Evolutionary conservation across 2,797 vertebrate genomes (phyloP), one percentile per base, ranked within the genome.

Genomic region (Pagetopsis macropterus): DNA sequence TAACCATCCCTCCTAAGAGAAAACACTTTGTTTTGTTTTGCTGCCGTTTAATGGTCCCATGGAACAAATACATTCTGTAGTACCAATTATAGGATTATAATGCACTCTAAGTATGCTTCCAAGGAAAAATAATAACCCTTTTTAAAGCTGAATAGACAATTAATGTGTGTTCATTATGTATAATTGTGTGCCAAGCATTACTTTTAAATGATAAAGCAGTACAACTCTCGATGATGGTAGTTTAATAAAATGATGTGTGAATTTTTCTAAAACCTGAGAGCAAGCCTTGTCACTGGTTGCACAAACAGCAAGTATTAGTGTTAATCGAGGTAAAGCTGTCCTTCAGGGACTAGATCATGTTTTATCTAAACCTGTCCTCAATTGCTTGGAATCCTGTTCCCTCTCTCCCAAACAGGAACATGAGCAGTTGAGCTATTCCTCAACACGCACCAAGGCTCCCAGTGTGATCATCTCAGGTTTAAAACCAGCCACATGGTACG

Each of bases 401-500:
- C 43, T 2, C 15, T 61, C 21, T 58, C 37, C 54, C 60, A 79
- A 77, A 31, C 92, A 98, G 97, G 96, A 98, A 75, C 95, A 97
- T 52, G 97, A 98, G 79, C 96, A 96, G 92, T 86, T 96, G 87
- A 98, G 96, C 92, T 98, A 97, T 92, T 98, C 97, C 12, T 98
- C 97, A 33, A 98, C 96, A 11, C 96, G 96, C 82, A 96, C 96
- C 91, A 98, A 96, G 83, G 96, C 94, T 79, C 96, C 97, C 88
- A 98, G 97, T 88, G 96, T 97, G 89, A 97, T 98, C 88, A 91
- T 98, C 93, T 96, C 96, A 49, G 96, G 96, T 81, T 94, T 98
- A 84, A 97, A 96, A 90, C 96, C 96, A 67, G 95, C 96, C 70
- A 97, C 97, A 90, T 96, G 95, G 92, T 98, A 98, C n/a, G 82